phyloP scores from a whole-genome alignment of 2,888 invertebrate species.

The Leucozona laternaria region DNA sequence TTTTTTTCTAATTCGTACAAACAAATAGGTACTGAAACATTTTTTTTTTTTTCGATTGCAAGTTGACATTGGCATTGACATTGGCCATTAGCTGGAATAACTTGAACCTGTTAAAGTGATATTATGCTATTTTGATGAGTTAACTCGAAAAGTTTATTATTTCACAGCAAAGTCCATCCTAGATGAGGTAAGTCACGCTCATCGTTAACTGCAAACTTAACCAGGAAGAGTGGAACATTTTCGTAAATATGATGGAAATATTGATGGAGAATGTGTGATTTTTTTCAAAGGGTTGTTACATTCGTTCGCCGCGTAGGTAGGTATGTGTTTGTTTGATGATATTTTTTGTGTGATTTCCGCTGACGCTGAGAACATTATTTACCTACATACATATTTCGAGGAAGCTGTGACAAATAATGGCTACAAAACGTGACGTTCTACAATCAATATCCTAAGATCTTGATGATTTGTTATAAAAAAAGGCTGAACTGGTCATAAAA shows the following conservation, averaged over 20 bases:
- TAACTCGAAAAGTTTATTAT: neutral
- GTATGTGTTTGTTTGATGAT: neutral
- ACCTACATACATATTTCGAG: conserved; percentile 1
- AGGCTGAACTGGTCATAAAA: neutral
- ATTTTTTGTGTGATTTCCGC: neutral
- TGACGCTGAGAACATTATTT: neutral
- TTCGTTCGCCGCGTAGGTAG: no score
- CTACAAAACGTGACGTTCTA: neutral
- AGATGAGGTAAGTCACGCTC: neutral
- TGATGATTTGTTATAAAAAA: neutral
- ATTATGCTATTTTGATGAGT: neutral
- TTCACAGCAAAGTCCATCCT: neutral
- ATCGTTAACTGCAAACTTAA: neutral
- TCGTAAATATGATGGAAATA: neutral
- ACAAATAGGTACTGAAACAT: neutral
- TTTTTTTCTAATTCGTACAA: conserved; percentile 4
- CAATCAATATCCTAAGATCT: neutral
- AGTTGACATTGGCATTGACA: conserved; percentile 41
- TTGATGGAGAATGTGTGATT: neutral
- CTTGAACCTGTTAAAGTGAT: neutral
- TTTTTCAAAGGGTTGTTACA: conserved; percentile 21
- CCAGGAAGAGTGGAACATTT: conserved; percentile 4
- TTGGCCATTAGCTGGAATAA: conserved; percentile 22
- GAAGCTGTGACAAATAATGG: neutral
- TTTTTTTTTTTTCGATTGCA: conserved; percentile 4